Base-by-base conservation (phyloP, 1,140 invertebrate species). In the Diplogasteroides magnus region DNA sequence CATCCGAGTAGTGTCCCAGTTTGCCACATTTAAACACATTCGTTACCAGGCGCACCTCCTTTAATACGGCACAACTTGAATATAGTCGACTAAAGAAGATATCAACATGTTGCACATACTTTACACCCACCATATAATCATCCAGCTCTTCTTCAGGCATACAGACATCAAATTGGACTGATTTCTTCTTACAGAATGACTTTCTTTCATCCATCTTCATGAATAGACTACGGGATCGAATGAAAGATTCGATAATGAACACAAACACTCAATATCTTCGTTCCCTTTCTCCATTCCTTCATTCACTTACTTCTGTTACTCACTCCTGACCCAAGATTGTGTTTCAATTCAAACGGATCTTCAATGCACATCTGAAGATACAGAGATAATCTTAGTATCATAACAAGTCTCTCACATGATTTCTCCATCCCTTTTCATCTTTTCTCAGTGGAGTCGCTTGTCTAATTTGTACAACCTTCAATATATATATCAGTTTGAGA, bases 271-370 rank as follows among this genome's bases (percentile, higher is more conserved):
- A 48, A 48, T 19, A 19, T 19, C 6, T 19, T 48, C 37, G 6
- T 19, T 48, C 37, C 37, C 37, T 48, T 11, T 48, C 37, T n/a
- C n/a, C n/a, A n/a, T n/a, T n/a, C n/a, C n/a, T n/a, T n/a, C n/a
- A n/a, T n/a, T n/a, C n/a, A 64, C 68, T 28, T 27, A 72, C 70
- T 72, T 68, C 59, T 64, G 19, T 61, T 61, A 1, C 25, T 62
- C 19, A 72, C 31, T 13, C 64, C 66, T 15, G 67, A 60, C 2
- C 64, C 65, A 6, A 72, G 28, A 64, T 72, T 72, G 29, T 72
- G 70, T n/a, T 61, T 59, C 48, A 67, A 48, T 58, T 72, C 70
- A 60, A 72, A 72, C 13, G 70, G 70, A 64, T 72, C 70, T 32
- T 72, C 70, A 15, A 72, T 32, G 29, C 64, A 72, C 14, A 72